Evolutionary conservation across 2,888 invertebrate genomes (phyloP).

Genomic region (Drosophila nr. medialis): DNA sequence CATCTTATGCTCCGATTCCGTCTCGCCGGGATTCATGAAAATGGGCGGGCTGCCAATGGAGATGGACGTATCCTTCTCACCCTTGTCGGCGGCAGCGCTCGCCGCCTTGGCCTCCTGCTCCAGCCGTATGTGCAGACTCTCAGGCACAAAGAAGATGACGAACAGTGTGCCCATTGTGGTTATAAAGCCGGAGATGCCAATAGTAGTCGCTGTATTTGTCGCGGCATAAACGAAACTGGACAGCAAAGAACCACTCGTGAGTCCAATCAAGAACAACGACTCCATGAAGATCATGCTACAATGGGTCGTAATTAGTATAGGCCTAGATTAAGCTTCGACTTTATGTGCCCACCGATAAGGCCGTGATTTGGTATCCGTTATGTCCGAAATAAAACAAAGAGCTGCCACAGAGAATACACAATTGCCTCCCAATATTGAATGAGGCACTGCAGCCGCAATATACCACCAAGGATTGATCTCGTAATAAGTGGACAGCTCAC

Average conservation of each 20-base stretch:
- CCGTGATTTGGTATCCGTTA: slow-evolving; percentile 87
- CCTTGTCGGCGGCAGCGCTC: slow-evolving; percentile 5
- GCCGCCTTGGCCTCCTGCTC: slow-evolving; percentile 40
- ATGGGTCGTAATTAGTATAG: not conserved
- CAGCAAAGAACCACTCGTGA: slow-evolving; percentile 87
- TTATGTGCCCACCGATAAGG: slow-evolving; percentile 86
- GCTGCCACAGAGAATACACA: slow-evolving; percentile 87
- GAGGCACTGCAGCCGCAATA: slow-evolving; percentile 86
- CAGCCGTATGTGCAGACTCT: slow-evolving; percentile 74
- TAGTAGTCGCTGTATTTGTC: slow-evolving; percentile 77
- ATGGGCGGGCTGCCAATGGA: slow-evolving; percentile 50
- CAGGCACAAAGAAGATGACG: slow-evolving; percentile 77
- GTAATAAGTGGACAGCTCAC: slow-evolving; percentile 75
- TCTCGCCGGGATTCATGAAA: slow-evolving; percentile 38
- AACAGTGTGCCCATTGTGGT: slow-evolving; percentile 76
- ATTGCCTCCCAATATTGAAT: slow-evolving; percentile 87
- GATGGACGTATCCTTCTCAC: slow-evolving; percentile 48
- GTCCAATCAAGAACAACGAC: slow-evolving; percentile 87
- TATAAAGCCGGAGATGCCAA: slow-evolving; percentile 75
- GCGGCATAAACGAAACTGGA: slow-evolving; percentile 87
- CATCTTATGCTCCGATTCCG: slow-evolving; percentile 2
- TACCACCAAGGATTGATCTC: slow-evolving; percentile 84
- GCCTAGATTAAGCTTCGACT: too few species aligned
- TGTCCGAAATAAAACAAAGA: slow-evolving; percentile 89
- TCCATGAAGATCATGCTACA: slow-evolving; percentile 88